Evolutionary conservation across 2,888 invertebrate genomes (phyloP), one percentile per base, ranked within the genome.

Genomic region (Cephonodes hylas): DNA sequence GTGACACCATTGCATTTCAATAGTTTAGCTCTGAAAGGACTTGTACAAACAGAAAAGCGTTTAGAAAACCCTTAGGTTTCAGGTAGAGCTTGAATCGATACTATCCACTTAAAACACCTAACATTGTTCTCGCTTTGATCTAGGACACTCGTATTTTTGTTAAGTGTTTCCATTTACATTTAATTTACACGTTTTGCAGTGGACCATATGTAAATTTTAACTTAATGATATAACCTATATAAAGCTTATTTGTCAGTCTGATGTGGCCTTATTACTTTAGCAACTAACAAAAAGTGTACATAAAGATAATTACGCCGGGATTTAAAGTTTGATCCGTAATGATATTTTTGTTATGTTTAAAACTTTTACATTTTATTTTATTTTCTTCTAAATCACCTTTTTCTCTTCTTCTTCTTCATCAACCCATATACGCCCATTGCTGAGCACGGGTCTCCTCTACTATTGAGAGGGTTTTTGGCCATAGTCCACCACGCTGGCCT

Each of bases 11-110:
- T 13, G n/a, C 23, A 62, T 59, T 61, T 59, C 13, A 58, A 42
- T 61, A 48, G 42, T 31, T 23, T 34, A 18, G 42, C 53, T 58
- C 22, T 56, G 60, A 63, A 57, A 42, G 48, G 59, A 63, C 64
- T 65, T 66, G 63, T 61, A 60, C 64, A 72, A 70, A 70, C 67
- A 70, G 64, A 67, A 53, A 64, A 65, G 63, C 68, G 66, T 72
- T 67, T 59, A 65, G 63, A 63, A 63, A 64, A 60, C 65, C 69
- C 67, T 67, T 70, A 67, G 65, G 69, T 65, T 60, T 63, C 65
- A 65, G 66, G 68, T 65, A 65, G 42, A 48, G 48, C 38, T 58
- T 23, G 46, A 66, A 64, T 66, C 66, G 63, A 68, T 64, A 63
- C 56, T 53, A 53, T 27, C 18, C 48, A 48, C 53, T 53, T 53